Conservation (phyloP, 2,888 invertebrate species). For the Nephrocerus scutellatus region DNA sequence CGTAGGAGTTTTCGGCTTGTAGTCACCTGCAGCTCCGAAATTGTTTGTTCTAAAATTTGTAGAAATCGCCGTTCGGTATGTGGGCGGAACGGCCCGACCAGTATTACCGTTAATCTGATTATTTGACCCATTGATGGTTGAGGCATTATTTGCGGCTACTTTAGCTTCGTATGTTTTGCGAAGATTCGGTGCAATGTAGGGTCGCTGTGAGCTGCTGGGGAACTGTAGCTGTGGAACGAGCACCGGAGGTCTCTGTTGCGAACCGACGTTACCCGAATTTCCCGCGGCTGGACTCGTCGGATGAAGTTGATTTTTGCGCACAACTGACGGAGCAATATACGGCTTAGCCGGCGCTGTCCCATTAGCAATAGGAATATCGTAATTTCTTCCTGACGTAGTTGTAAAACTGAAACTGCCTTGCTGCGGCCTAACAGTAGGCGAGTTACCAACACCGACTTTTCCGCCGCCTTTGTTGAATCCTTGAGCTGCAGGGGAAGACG, state of each 20-base stretch:
- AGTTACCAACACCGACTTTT: neutral
- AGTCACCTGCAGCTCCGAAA: slow-evolving; percentile 24
- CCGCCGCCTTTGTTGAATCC: too few species aligned
- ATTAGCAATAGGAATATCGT: slow-evolving; percentile 37
- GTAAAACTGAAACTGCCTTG: slow-evolving; percentile 34
- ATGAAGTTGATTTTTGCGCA: slow-evolving; percentile 30
- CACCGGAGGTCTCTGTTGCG: too few species aligned
- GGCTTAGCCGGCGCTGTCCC: slow-evolving; percentile 34
- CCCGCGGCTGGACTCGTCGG: too few species aligned
- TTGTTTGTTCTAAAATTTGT: slow-evolving; percentile 27
- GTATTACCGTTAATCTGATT: slow-evolving; percentile 22
- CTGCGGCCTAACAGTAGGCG: slow-evolving; percentile 16
- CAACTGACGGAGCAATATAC: slow-evolving; percentile 40
- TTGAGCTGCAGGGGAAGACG: too few species aligned
- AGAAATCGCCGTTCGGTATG: slow-evolving; percentile 10
- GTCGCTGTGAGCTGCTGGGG: slow-evolving; percentile 40
- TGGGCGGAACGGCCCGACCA: slow-evolving; percentile 7
- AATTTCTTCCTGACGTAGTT: slow-evolving; percentile 37
- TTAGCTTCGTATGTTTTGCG: slow-evolving; percentile 29
- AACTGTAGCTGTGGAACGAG: too few species aligned
- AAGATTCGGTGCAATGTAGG: slow-evolving; percentile 41
- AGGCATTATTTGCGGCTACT: slow-evolving; percentile 9
- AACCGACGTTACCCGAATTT: too few species aligned
- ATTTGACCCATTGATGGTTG: slow-evolving; percentile 25
- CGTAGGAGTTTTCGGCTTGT: slow-evolving; percentile 30